A percentile compares a stretch with the other conserved stretches of the same genome.
Conservation (phyloP, 2,888 invertebrate genomes). For the Prenolepis imparis region DNA sequence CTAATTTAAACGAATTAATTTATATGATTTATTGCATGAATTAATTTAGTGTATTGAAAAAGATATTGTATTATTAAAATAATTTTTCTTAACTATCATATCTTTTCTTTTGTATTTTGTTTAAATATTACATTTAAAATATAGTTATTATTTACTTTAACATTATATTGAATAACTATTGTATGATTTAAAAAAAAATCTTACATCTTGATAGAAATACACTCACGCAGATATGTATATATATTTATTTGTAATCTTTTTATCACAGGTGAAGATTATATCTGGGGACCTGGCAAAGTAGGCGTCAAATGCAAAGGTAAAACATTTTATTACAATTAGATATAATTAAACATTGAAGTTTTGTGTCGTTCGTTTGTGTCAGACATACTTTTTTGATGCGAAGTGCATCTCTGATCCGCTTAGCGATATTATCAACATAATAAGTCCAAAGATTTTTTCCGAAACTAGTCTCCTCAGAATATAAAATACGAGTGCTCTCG, state of each 20-base stretch:
- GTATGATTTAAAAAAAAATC: not conserved
- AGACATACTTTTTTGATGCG: not conserved
- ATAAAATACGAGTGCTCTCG: not conserved
- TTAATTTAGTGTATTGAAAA: not conserved
- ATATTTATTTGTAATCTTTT: not conserved
- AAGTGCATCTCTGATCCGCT: not conserved
- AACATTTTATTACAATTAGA: constrained; percentile 61
- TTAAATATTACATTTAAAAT: not conserved
- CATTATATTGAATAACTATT: not conserved
- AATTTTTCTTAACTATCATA: not conserved
- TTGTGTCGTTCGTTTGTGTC: constrained; percentile 43
- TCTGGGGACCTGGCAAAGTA: constrained; percentile 89
- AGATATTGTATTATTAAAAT: not conserved
- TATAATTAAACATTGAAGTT: constrained; percentile 7
- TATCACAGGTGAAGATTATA: constrained; percentile 88
- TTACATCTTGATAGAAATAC: not conserved
- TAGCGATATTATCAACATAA: not conserved
- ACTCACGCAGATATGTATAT: not conserved
- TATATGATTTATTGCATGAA: not conserved
- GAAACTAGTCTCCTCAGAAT: not conserved
- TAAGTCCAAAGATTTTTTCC: not conserved
- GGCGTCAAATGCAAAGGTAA: constrained; percentile 89
- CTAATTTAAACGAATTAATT: not conserved
- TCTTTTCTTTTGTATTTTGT: not conserved
- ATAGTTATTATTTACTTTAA: not conserved